Conservation (phyloP, 2,888 invertebrate species). For the Lochmaea crataegi region DNA sequence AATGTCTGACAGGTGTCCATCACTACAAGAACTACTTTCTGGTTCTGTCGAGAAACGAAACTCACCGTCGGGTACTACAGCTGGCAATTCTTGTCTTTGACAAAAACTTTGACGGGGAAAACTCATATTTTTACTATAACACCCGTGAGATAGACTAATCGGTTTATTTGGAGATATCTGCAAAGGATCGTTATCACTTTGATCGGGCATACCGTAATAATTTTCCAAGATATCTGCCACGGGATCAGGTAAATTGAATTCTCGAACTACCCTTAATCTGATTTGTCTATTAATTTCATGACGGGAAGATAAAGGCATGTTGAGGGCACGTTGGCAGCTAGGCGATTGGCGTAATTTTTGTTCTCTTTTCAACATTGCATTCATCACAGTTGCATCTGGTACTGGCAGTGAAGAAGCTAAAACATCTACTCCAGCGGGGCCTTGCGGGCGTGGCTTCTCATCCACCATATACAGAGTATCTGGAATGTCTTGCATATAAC, state of each 20-base stretch:
- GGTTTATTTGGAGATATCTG: slow-evolving; percentile 65
- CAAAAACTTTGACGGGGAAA: slow-evolving; percentile 69
- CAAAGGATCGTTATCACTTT: slow-evolving; percentile 59
- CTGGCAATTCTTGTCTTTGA: slow-evolving; percentile 73
- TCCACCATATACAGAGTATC: slow-evolving; percentile 92
- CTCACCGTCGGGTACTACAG: slow-evolving; percentile 75
- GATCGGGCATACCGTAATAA: slow-evolving; percentile 60
- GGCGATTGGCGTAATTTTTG: slow-evolving; percentile 84
- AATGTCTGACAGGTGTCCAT: slow-evolving; percentile 81
- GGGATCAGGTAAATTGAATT: slow-evolving; percentile 92
- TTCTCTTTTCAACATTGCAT: slow-evolving; percentile 86
- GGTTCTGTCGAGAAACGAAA: slow-evolving; percentile 63
- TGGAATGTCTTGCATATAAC: slow-evolving; percentile 86
- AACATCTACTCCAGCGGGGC: slow-evolving; percentile 72
- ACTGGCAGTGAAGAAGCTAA: slow-evolving; percentile 77
- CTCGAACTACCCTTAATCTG: slow-evolving; percentile 89
- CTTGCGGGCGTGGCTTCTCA: slow-evolving; percentile 54
- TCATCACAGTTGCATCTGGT: slow-evolving; percentile 80
- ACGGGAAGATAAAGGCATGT: slow-evolving; percentile 79
- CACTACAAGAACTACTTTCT: slow-evolving; percentile 71
- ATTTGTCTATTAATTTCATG: slow-evolving; percentile 82
- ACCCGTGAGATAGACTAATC: slow-evolving; percentile 57
- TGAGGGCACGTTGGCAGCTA: slow-evolving; percentile 82
- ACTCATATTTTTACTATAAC: slow-evolving; percentile 73
- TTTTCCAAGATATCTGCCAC: slow-evolving; percentile 82